Evolutionary conservation across 2,888 invertebrate species (phyloP), one percentile per base, ranked within the genome.

Genomic region (Scaptomyza polygonia): DNA sequence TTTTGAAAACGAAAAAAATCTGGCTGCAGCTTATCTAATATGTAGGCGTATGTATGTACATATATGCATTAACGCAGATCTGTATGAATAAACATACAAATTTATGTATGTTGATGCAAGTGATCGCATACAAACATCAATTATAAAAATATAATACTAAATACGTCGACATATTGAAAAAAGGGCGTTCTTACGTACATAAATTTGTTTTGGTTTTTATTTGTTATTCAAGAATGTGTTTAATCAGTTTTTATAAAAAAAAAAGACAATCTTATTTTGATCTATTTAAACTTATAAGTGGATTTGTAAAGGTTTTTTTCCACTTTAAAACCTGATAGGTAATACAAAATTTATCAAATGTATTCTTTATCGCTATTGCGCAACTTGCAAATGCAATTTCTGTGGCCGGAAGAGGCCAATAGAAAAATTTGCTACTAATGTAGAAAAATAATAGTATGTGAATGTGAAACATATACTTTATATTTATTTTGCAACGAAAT

Each of bases 1-100:
- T 49, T 5, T 43, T 7, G 14, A n/a, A 55, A 47, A 52, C 44
- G 16, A 72, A 54, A 45, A 45, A 36, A 58, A 29, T 55, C 30
- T 51, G 14, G 6, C 43, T 18, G 7, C 40, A 53, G 45, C 34
- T n/a, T 54, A 42, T n/a, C 30, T 58, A 16, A 42, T 18, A 42
- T 72, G 51, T 65, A 66, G 49, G 16, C 47, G 29, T 58, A 14
- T 42, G 14, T 47, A 25, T 25, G 5, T 25, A 25, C 5, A 14
- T 29, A 21, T 40, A 40, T 11, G 29, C 39, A 39, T 34, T 34
- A 6, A 14, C n/a, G 36, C 14, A 36, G 3, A 8, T 7, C 3
- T 36, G 14, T 36, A 14, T 8, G 36, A 8, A 36, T 14, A 36
- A 14, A 3, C 14, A 36, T 36, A 6, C 7, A 14, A 8, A 34